A percentile compares a stretch with the other conserved stretches of the same genome.
Conservation (phyloP, 2,797 vertebrate genomes). For the Euphonia xanthogaster region DNA sequence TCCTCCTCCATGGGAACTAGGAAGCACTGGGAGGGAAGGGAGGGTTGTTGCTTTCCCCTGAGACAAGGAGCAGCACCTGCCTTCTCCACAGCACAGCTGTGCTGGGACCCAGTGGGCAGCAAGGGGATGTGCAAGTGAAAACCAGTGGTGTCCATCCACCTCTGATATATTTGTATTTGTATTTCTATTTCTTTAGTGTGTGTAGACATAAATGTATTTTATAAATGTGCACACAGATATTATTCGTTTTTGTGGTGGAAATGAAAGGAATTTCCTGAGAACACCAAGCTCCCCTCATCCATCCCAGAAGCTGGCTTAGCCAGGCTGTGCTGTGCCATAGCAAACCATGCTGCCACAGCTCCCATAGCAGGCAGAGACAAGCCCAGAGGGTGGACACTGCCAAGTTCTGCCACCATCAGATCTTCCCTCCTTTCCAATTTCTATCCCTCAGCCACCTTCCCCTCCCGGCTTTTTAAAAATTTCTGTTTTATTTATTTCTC, state of each 20-base stretch:
- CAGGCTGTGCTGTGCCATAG: not conserved
- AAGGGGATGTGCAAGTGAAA: not conserved
- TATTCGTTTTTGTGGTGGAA: not conserved
- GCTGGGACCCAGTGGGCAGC: accelerated
- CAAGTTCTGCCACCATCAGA: not conserved
- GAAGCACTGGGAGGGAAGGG: not conserved
- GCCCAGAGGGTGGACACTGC: not conserved
- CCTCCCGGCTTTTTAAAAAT: accelerated
- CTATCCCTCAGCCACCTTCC: not conserved
- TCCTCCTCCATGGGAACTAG: not conserved
- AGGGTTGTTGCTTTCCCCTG: not conserved
- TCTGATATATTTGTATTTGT: not conserved
- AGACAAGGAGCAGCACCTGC: not conserved
- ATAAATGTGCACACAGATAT: not conserved
- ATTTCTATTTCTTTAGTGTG: not conserved
- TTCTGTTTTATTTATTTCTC: not conserved
- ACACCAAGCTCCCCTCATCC: not conserved
- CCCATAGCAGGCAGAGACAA: not conserved
- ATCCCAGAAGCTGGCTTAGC: not conserved
- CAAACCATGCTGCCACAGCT: not conserved
- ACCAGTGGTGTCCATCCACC: accelerated
- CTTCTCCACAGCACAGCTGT: not conserved
- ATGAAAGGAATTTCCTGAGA: not conserved
- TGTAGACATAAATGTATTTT: not conserved
- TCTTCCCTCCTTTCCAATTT: not conserved